Evolutionary conservation across 2,888 invertebrate genomes (phyloP).

Genomic region (Opisthograptis luteolata): DNA sequence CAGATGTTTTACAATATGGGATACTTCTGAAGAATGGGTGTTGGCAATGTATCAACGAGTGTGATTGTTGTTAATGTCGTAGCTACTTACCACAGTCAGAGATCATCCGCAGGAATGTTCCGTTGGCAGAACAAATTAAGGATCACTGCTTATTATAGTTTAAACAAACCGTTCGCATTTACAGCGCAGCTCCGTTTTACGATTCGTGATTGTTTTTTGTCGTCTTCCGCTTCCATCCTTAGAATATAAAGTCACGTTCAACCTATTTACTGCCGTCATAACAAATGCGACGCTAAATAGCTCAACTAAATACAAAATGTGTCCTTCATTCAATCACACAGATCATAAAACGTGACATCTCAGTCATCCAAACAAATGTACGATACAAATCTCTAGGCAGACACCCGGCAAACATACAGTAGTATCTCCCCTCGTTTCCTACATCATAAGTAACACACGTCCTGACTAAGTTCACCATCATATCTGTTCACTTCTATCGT

Average conservation of each 20-base stretch:
- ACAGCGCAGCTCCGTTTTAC: slow-evolving; percentile 11
- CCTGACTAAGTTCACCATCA: slow-evolving; percentile 59
- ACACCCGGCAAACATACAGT: slow-evolving; percentile 62
- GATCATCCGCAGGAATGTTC: slow-evolving; percentile 26
- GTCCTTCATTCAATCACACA: slow-evolving; percentile 59
- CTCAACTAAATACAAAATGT: slow-evolving; percentile 37
- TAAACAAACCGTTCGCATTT: slow-evolving; percentile 15
- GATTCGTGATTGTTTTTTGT: slow-evolving; percentile 20
- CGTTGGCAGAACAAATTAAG: slow-evolving; percentile 15
- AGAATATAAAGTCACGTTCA: slow-evolving; percentile 18
- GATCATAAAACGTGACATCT: slow-evolving; percentile 62
- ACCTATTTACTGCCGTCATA: slow-evolving; percentile 35
- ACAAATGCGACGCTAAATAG: slow-evolving; percentile 38
- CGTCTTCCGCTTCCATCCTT: slow-evolving; percentile 16
- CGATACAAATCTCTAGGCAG: slow-evolving; percentile 71
- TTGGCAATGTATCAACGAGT: slow-evolving; percentile 39
- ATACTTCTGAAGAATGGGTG: slow-evolving; percentile 34
- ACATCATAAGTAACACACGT: slow-evolving; percentile 71
- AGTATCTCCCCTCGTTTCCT: slow-evolving; percentile 78
- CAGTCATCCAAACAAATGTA: slow-evolving; percentile 58
- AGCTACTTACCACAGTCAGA: slow-evolving; percentile 27
- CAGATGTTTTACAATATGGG: slow-evolving; percentile 37
- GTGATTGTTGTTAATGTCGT: slow-evolving; percentile 30
- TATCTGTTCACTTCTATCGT: slow-evolving; percentile 41
- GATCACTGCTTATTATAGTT: slow-evolving; percentile 8